Evolutionary conservation across 2,888 invertebrate species (phyloP).

Genomic region (Molorchus minor): DNA sequence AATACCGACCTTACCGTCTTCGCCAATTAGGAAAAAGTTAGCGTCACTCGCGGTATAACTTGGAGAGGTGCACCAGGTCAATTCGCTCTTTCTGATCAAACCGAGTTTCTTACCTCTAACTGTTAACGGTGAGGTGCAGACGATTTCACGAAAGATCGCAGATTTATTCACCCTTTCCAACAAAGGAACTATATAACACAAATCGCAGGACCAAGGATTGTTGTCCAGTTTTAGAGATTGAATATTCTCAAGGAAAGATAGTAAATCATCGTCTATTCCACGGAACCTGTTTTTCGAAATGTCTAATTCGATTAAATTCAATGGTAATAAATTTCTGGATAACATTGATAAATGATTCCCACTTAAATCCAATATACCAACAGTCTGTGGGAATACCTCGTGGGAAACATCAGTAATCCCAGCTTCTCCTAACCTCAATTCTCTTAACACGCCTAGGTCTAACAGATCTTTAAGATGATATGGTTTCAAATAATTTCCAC

Average conservation of each 20-base stretch:
- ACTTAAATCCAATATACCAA: constrained; percentile 72
- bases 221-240: constrained; percentile 63
- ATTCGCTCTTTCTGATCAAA: constrained; percentile 57
- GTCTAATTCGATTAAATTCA: constrained; percentile 71
- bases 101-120: constrained; percentile 65
- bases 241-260: constrained; percentile 57
- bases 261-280: constrained; percentile 67
- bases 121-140: constrained; percentile 69
- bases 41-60: constrained; percentile 67
- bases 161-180: constrained; percentile 68
- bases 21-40: constrained; percentile 61
- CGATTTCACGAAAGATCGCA: constrained; percentile 64
- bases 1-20: constrained; percentile 67
- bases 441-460: constrained; percentile 66
- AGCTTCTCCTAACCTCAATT: constrained; percentile 69
- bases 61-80: constrained; percentile 67
- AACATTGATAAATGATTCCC: constrained; percentile 73
- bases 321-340: constrained; percentile 65
- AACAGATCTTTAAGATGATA: constrained; percentile 66
- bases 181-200: constrained; percentile 71
- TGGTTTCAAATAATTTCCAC: constrained; percentile 72
- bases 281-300: constrained; percentile 77
- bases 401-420: constrained; percentile 68
- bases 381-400: constrained; percentile 68
- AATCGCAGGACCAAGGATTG: constrained; percentile 76